Percentiles rank a stretch among this genome's conserved stretches.
Conservation (phyloP, 2,888 invertebrate species). For the Parnassius mnemosyne region DNA sequence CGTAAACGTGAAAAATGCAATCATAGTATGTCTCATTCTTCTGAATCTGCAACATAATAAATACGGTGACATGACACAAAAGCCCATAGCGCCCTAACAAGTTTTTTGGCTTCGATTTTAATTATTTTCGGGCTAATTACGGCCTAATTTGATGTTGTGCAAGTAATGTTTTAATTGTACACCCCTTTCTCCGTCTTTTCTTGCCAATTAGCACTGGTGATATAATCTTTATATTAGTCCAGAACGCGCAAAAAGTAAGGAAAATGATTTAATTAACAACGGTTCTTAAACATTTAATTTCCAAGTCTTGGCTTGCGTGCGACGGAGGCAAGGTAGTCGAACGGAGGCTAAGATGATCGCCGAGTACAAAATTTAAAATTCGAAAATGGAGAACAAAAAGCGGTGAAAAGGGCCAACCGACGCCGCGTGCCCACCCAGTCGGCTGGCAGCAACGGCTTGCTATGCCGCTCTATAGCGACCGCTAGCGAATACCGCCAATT, state of each 20-base stretch:
- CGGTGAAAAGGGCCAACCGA: slow-evolving; percentile 55
- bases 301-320: slow-evolving; percentile 25
- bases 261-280: slow-evolving; percentile 36
- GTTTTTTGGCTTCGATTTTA: slow-evolving; percentile 74
- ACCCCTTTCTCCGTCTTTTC: slow-evolving; percentile 55
- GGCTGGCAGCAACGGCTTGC: slow-evolving; percentile 50
- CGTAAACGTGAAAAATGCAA: no score
- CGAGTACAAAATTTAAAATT: slow-evolving; percentile 57
- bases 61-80: slow-evolving; percentile 53
- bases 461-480: slow-evolving; percentile 64
- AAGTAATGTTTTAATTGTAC: slow-evolving; percentile 77
- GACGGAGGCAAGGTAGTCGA: slow-evolving; percentile 27
- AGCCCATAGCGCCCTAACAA: slow-evolving; percentile 65
- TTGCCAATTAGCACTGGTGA: slow-evolving; percentile 55
- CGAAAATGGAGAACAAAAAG: slow-evolving; percentile 65
- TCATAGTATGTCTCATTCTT: background rate
- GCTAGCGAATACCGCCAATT: slow-evolving; percentile 79
- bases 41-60: slow-evolving; percentile 27
- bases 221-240: slow-evolving; percentile 59
- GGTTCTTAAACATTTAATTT: slow-evolving; percentile 25
- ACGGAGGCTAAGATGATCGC: slow-evolving; percentile 37
- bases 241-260: slow-evolving; percentile 26
- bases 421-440: slow-evolving; percentile 74
- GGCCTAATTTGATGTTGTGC: slow-evolving; percentile 67
- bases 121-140: slow-evolving; percentile 72